Conservation (phyloP, 2,888 invertebrate species). For the Colostygia pectinataria region DNA sequence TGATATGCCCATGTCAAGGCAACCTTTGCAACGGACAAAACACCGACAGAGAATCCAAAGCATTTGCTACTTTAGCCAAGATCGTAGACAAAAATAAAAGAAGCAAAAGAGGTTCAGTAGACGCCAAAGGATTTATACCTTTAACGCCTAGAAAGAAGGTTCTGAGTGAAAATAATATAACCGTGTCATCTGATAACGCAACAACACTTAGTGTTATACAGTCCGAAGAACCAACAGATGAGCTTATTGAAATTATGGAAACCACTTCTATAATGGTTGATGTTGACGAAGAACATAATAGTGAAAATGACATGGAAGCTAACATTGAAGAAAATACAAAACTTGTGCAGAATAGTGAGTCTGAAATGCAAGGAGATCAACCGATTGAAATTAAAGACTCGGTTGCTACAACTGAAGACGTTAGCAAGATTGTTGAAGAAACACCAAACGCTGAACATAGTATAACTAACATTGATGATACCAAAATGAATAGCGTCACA, state of each 20-base stretch:
- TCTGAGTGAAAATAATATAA: slow-evolving; percentile 21
- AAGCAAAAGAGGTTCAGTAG: slow-evolving; percentile 39
- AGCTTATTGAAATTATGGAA: not conserved
- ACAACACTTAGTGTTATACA: slow-evolving; percentile 2
- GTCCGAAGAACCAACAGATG: not conserved
- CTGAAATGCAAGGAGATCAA: slow-evolving; percentile 25
- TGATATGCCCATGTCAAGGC: slow-evolving; percentile 72
- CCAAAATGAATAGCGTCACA: not conserved
- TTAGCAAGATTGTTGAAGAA: slow-evolving; percentile 6
- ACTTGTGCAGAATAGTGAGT: slow-evolving; percentile 5
- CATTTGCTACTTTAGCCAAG: slow-evolving; percentile 55
- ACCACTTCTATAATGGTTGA: not conserved
- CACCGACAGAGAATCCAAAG: slow-evolving; percentile 60
- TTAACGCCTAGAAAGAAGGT: slow-evolving; percentile 4
- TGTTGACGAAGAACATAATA: not conserved
- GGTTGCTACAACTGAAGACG: slow-evolving; percentile 7
- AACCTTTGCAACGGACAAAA: slow-evolving; percentile 72
- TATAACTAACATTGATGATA: slow-evolving; percentile 9
- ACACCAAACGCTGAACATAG: not conserved
- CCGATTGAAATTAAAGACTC: slow-evolving; percentile 10
- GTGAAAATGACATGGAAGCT: not conserved
- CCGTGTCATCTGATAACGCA: slow-evolving; percentile 13
- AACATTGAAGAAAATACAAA: slow-evolving; percentile 13
- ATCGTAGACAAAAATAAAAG: slow-evolving; percentile 43
- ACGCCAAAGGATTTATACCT: slow-evolving; percentile 7